Base-by-base conservation (phyloP, 1,140 invertebrate species). In the Ctenoplectra terminalis region DNA sequence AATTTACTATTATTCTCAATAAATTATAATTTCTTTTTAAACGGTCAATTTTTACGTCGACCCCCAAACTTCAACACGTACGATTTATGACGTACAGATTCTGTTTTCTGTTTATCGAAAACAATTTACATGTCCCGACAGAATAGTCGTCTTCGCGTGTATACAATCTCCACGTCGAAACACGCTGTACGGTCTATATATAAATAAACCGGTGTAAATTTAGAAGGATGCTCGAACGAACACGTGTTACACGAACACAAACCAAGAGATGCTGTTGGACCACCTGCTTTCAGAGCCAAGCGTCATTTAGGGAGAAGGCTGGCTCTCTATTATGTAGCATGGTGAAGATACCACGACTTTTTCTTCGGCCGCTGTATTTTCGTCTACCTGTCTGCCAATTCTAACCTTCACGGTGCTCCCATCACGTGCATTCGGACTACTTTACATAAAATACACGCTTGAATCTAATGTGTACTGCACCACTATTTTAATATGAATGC, bases 291-390 rank as follows among this genome's bases (percentile, higher is more conserved):
- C 64, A 56, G 66, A 85, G 77, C 15, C 54, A 43, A 85, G 66
- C 60, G 60, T 76, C 85, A 81, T 89, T 90, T 90, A 76, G 79
- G 76, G 77, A 76, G n/a, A n/a, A 81, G 75, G 75, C 58, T 54
- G 52, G 48, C 54, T 86, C 85, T 88, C 64, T 80, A 90, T 90
- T 90, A 89, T 87, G 84, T 87, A n/a, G n/a, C n/a, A 88, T 91
- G 89, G 89, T 87, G 80, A 84, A 80, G 84, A 90, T 88, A 89
- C 84, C 89, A 88, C 37, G 76, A 81, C 70, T 88, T 52, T 81
- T 84, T 80, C 83, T 64, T 79, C 80, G 87, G 89, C 87, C 87
- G 70, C 88, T 90, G 88, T 89, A 91, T 17, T 88, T 86, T 89
- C 86, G 67, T 91, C 84, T 85, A 89, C 84, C 87, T 88, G 82